A percentile compares a stretch with the other conserved stretches of the same genome.
phyloP scores from a whole-genome alignment of 2,797 vertebrate genomes.

The Leptoclinus maculatus region DNA sequence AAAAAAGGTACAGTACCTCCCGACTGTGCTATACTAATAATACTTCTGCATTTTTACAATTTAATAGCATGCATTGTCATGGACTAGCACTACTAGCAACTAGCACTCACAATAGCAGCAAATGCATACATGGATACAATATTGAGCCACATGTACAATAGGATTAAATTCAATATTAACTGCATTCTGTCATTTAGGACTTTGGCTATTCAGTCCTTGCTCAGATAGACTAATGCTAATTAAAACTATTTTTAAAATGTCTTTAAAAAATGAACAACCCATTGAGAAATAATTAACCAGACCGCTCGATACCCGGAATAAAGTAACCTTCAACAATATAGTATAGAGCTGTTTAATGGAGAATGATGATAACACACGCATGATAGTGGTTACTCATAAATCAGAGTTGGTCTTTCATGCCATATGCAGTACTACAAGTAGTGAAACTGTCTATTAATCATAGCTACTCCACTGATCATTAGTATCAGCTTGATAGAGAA shows the following conservation, averaged over 20 bases:
- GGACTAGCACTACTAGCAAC: no score
- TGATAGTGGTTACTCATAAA: conserved; percentile 15
- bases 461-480: conserved; percentile 16
- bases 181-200: background rate
- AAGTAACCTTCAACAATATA: conserved; percentile 22
- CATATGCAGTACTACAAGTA: conserved; percentile 29
- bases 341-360: conserved; percentile 23
- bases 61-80: no score
- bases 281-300: conserved; percentile 9
- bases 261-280: conserved; percentile 3
- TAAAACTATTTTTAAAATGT: background rate
- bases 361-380: conserved; percentile 32
- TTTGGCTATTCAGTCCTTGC: background rate
- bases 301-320: conserved; percentile 14
- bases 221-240: background rate
- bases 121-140: background rate
- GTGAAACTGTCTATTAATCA: conserved; percentile 58
- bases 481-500: conserved; percentile 16
- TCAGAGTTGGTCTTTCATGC: conserved; percentile 36
- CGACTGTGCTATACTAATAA: no score
- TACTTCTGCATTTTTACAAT: no score
- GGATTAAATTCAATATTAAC: background rate
- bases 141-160: background rate
- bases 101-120: background rate
- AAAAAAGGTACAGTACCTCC: no score